Evolutionary conservation across 2,113 vertebrate genomes (phyloP), one percentile per base, ranked within the genome.

Genomic region (Halcyon malimbica): DNA sequence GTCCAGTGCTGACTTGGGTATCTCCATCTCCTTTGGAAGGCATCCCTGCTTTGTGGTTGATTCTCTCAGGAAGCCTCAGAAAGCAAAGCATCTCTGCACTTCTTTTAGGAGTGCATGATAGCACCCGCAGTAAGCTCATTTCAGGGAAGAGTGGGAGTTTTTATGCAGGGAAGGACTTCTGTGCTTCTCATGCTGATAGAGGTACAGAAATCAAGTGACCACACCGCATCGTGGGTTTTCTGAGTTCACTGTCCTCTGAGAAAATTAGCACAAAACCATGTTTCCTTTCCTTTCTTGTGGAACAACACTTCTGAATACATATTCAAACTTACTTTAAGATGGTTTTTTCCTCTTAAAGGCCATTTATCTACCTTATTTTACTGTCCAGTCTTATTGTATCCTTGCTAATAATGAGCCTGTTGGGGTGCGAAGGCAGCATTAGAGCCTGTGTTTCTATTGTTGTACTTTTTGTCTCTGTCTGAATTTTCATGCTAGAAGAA

Each of bases 401-500:
- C 65, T 92, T 68, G 29, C 51, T 87, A 75, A 42, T 37, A 50
- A 37, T 56, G 39, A 71, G 60, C 57, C 83, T 76, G 71, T 76
- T 73, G 77, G 53, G 76, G 79, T 68, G 57, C 53, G 53, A 95
- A 87, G 39, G 37, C 24, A 48, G 44, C 44, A 60, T 87, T 75
- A 78, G 15, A 3, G 2, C 35, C 57, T 44, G 15, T 84, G 53
- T 92, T 89, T 93, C 76, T 86, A 76, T 90, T 78, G 39, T 89
- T 75, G 35, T 73, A 53, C 11, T 94, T 89, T 73, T 62, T 89
- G 29, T 64, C 29, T 78, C 35, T 25, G 21, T 18, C 80, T 78
- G 73, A 71, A 79, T 93, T 93, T 95, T 95, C 77, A 62, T 57
- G 41, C 69, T 60, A 79, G 77, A 91, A 91, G 53, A 87, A 93